Percentiles rank a stretch among this genome's conserved stretches.
phyloP scores from a whole-genome alignment of 2,797 vertebrate species.

The Meriones psammophilus region DNA sequence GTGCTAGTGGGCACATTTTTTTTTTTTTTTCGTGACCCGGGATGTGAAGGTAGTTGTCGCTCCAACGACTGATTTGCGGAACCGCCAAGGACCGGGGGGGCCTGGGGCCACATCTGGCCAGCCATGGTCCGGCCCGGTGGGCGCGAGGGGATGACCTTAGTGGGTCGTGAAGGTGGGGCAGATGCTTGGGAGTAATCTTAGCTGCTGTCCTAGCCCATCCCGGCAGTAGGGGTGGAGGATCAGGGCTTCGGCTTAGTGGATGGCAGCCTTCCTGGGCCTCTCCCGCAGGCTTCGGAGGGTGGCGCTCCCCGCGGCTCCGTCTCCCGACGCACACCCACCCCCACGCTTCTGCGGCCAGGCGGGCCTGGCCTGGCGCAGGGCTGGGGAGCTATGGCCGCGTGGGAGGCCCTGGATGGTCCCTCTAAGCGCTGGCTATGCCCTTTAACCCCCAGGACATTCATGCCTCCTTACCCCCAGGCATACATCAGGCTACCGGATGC shows the following conservation, averaged over 20 bases:
- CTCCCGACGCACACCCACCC: conserved; percentile 44
- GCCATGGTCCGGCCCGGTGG: conserved; percentile 19
- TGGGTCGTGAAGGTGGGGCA: conserved; percentile 55
- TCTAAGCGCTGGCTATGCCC: background rate
- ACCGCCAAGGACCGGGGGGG: background rate
- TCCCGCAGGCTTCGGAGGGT: conserved; percentile 61
- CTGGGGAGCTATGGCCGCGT: conserved; percentile 26
- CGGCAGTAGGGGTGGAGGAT: background rate
- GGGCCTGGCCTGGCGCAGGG: conserved; percentile 47
- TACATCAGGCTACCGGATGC: background rate
- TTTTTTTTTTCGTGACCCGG: background rate
- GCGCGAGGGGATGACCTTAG: background rate
- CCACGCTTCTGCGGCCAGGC: background rate
- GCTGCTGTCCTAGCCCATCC: background rate
- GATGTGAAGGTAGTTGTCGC: background rate
- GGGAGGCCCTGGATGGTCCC: conserved; percentile 10
- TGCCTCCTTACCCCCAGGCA: background rate
- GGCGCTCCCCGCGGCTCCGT: conserved; percentile 50
- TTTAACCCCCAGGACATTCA: background rate
- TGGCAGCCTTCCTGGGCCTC: conserved; percentile 59
- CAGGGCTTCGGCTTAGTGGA: conserved; percentile 54
- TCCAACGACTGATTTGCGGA: background rate
- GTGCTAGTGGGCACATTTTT: background rate
- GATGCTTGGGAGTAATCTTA: background rate
- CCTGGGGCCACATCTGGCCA: background rate